These are phyloP conservation scores for Haemorhous mexicanus DNA, from an alignment of 2,113 vertebrate genomes.

Conservation along the genomic window DNA sequence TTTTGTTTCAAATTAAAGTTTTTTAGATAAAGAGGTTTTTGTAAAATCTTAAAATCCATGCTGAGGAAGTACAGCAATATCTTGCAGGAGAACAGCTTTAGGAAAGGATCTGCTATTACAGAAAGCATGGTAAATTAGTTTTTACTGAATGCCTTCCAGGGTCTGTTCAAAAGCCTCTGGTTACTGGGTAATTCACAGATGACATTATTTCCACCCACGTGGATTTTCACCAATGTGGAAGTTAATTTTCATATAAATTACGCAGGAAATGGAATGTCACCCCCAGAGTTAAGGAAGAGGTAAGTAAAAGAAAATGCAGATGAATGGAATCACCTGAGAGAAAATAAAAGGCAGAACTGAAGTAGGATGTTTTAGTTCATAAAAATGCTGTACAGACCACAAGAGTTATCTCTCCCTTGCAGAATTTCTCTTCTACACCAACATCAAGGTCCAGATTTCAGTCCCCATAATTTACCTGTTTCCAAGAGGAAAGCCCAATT, in stretches of 20 bases:
- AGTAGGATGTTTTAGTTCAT: background rate
- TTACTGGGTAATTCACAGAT: background rate
- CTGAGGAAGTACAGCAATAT: background rate
- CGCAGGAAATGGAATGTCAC: background rate
- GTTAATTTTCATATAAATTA: slow-evolving; percentile 48
- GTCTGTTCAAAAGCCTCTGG: background rate
- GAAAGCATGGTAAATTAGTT: background rate
- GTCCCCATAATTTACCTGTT: background rate
- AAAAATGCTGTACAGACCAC: background rate
- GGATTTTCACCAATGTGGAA: background rate
- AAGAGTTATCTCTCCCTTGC: background rate
- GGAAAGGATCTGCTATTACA: background rate
- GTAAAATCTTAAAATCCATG: background rate
- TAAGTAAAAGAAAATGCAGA: background rate
- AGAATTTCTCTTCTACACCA: background rate
- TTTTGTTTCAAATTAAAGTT: background rate
- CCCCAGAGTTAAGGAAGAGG: background rate
- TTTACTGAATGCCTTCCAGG: background rate
- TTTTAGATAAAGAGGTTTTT: background rate
- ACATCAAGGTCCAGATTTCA: background rate
- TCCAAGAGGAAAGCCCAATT: background rate
- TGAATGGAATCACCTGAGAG: background rate
- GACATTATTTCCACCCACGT: background rate
- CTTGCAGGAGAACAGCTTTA: background rate
- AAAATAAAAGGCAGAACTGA: background rate